Conservation (phyloP, 2,113 vertebrate species). For the Pterocles burchelli region DNA sequence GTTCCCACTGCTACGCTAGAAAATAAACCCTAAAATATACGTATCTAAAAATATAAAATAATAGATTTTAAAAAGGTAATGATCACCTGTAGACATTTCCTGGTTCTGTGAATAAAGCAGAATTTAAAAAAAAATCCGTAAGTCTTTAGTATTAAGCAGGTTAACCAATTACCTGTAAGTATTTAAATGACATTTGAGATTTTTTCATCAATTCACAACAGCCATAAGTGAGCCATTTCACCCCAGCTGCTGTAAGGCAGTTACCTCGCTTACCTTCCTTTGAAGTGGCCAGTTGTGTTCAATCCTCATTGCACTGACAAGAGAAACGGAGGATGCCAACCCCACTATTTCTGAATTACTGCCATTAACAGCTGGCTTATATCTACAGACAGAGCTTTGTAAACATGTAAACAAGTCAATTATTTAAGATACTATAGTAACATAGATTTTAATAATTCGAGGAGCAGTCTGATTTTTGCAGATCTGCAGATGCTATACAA, state of each 20-base stretch:
- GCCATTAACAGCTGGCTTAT: slow-evolving; percentile 9
- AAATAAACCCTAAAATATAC: rapidly evolving
- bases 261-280: not conserved
- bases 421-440: slow-evolving; percentile 6
- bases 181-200: not conserved
- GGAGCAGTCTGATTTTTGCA: not conserved
- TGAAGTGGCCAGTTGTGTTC: not conserved
- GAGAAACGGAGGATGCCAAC: not conserved
- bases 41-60: rapidly evolving
- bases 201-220: not conserved
- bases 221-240: not conserved
- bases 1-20: rapidly evolving
- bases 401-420: not conserved
- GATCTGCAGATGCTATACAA: not conserved
- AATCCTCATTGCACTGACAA: not conserved
- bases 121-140: too few relatives aligned
- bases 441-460: not conserved
- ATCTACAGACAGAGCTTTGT: not conserved
- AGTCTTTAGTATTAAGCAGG: not conserved
- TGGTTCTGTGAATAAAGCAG: not conserved
- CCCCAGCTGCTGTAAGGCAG: not conserved
- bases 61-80: rapidly evolving
- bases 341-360: not conserved
- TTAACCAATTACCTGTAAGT: not conserved
- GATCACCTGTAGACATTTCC: not conserved